These are phyloP conservation scores for Pseudolycoriella hygida DNA, from an alignment of 2,888 invertebrate genomes.

Conservation along the genomic window DNA sequence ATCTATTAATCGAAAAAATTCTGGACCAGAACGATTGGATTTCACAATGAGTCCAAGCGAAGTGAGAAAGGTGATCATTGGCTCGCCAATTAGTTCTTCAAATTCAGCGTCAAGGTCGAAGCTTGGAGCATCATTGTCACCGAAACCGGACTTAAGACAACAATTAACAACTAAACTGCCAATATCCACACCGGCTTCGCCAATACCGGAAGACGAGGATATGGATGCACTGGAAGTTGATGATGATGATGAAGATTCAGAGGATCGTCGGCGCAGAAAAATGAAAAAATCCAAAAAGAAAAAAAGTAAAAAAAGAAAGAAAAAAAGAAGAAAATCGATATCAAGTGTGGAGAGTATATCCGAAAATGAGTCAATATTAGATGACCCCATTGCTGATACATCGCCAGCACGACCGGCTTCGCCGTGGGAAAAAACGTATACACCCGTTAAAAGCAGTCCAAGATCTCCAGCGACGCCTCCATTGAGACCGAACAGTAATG, in stretches of 20 bases:
- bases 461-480: slow-evolving; percentile 14
- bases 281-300: slow-evolving; percentile 57
- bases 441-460: slow-evolving; percentile 20
- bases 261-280: slow-evolving; percentile 50
- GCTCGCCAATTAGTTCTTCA: slow-evolving; percentile 19
- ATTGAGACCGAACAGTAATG: slow-evolving; percentile 3
- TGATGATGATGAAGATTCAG: slow-evolving; percentile 24
- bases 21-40: neutral
- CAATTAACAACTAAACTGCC: neutral
- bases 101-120: slow-evolving; percentile 10
- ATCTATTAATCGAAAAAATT: neutral
- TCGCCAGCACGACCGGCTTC: slow-evolving; percentile 18
- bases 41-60: slow-evolving; percentile 8
- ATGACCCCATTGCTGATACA: slow-evolving; percentile 20
- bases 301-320: slow-evolving; percentile 49
- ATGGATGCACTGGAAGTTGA: slow-evolving; percentile 8
- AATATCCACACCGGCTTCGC: neutral
- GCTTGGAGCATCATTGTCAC: neutral
- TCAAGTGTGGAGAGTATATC: slow-evolving; percentile 49
- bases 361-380: slow-evolving; percentile 30
- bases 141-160: neutral
- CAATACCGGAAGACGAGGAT: neutral
- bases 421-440: slow-evolving; percentile 12
- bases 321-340: slow-evolving; percentile 45
- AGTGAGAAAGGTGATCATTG: slow-evolving; percentile 18